Evolutionary conservation across 1,140 invertebrate species (phyloP).

Genomic region (Musca domestica): DNA sequence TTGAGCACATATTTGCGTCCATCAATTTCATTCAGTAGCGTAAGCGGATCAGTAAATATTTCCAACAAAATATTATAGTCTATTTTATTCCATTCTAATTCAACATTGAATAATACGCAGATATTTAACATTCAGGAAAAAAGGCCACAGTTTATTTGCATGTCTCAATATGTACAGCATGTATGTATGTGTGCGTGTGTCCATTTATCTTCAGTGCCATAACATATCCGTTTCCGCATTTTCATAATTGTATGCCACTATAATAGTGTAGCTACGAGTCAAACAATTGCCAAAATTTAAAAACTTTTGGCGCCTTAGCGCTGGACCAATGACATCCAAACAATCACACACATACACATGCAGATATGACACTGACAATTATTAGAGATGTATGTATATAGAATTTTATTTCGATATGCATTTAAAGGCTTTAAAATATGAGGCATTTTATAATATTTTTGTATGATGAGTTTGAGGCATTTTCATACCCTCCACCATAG

Average conservation of each 20-base stretch:
- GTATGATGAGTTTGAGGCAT: no score
- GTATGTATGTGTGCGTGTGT: not conserved
- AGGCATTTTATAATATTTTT: no score
- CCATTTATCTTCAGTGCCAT: conserved; percentile 9
- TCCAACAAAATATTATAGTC: no score
- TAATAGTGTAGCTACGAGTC: not conserved
- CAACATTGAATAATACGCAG: no score
- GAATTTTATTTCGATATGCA: no score
- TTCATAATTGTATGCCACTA: conserved; percentile 14
- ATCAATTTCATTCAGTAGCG: no score
- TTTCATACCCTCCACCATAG: no score
- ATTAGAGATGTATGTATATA: not conserved
- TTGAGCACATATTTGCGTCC: no score
- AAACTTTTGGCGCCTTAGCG: conserved; percentile 15
- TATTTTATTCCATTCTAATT: no score
- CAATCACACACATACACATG: not conserved
- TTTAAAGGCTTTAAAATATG: no score
- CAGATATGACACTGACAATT: not conserved
- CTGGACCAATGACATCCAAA: conserved; percentile 16
- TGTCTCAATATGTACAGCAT: not conserved
- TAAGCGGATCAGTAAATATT: no score
- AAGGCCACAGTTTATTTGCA: not conserved
- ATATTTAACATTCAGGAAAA: no score
- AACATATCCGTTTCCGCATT: conserved; percentile 16
- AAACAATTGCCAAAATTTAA: conserved; percentile 11